These are phyloP conservation scores for Himalopsyche anomala DNA, from an alignment of 2,888 invertebrate species.

Conservation along the genomic window DNA sequence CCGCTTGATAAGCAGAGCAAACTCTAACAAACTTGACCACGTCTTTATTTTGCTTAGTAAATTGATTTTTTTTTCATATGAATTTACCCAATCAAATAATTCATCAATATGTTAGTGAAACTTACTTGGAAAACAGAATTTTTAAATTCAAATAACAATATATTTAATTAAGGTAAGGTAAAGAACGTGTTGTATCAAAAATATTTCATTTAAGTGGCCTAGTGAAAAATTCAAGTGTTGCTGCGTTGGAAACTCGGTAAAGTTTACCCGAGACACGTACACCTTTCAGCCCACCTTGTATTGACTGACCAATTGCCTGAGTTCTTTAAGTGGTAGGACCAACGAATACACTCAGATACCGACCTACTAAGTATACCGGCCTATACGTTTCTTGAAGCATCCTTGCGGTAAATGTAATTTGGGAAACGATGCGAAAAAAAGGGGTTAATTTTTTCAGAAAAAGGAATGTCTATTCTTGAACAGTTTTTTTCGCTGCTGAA, in stretches of 20 bases:
- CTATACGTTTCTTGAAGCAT: not conserved
- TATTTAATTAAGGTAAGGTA: not conserved
- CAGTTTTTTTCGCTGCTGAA: not conserved
- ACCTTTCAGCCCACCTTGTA: slow-evolving; percentile 6
- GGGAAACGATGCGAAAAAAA: slow-evolving; percentile 24
- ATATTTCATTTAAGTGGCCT: not conserved
- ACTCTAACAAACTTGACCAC: too few relatives aligned
- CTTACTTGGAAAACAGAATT: not conserved
- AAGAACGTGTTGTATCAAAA: not conserved
- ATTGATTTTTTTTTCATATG: too few relatives aligned
- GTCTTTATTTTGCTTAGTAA: too few relatives aligned
- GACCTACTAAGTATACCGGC: not conserved
- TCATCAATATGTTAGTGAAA: not conserved
- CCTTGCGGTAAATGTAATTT: slow-evolving; percentile 34
- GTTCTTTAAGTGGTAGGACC: slow-evolving; percentile 17
- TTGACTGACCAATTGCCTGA: slow-evolving; percentile 7
- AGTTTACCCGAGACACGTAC: slow-evolving; percentile 11
- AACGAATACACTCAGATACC: not conserved
- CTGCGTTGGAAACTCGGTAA: not conserved
- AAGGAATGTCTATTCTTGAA: not conserved
- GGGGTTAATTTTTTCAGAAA: slow-evolving; percentile 19
- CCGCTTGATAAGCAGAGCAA: too few relatives aligned
- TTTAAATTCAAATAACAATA: not conserved
- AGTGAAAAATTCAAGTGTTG: not conserved
- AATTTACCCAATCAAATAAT: too few relatives aligned